phyloP scores from a whole-genome alignment of 2,888 invertebrate genomes.

The Diplolepis rosae region DNA sequence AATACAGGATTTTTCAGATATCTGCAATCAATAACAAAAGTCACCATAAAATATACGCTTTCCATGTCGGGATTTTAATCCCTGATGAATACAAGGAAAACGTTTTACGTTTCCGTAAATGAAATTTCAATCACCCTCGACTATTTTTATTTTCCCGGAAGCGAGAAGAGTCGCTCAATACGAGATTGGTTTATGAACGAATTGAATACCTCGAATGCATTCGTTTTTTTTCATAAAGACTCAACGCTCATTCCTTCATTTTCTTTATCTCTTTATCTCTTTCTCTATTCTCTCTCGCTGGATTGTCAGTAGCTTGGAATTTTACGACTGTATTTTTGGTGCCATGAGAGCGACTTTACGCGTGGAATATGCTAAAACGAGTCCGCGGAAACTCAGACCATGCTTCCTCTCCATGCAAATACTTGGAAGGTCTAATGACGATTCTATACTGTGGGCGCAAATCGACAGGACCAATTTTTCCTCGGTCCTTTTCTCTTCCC shows the following conservation, averaged over 20 bases:
- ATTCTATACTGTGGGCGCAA: slow-evolving; percentile 52
- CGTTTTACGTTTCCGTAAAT: neutral
- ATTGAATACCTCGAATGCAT: neutral
- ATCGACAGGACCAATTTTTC: slow-evolving; percentile 32
- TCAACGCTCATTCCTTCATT: neutral
- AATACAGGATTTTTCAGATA: neutral
- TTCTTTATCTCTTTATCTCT: neutral
- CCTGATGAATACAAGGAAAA: neutral
- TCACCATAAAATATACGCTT: neutral
- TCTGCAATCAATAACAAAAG: neutral
- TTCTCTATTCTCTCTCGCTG: neutral
- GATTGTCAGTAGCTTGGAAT: slow-evolving; percentile 36
- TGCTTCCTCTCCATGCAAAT: slow-evolving; percentile 66
- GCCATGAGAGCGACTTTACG: slow-evolving; percentile 56
- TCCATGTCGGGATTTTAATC: neutral
- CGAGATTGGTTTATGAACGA: neutral
- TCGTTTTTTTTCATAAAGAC: neutral
- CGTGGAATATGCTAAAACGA: slow-evolving; percentile 63
- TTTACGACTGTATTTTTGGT: slow-evolving; percentile 51
- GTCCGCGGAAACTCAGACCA: slow-evolving; percentile 57
- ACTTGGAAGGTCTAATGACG: slow-evolving; percentile 62
- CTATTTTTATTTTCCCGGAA: neutral
- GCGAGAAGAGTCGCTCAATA: neutral
- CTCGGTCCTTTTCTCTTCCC: slow-evolving; percentile 35
- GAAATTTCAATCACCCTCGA: too few species aligned